phyloP scores from a whole-genome alignment of 2,113 vertebrate genomes.

The Takifugu bimaculatus region DNA sequence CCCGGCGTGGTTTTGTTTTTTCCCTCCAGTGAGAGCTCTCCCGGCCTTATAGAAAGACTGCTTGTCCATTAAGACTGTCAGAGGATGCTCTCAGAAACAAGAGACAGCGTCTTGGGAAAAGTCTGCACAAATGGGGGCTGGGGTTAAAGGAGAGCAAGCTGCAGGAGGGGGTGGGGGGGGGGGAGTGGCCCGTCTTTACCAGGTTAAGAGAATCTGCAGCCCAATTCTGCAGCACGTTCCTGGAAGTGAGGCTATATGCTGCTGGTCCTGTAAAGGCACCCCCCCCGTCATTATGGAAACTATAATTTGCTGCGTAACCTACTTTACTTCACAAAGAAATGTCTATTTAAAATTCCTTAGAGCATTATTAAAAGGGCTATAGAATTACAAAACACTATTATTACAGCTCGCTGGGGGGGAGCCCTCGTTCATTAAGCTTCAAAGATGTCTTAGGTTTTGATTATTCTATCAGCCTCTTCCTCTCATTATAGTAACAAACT shows the following conservation, averaged over 20 bases:
- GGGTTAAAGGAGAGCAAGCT: slow-evolving; percentile 30
- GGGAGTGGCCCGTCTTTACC: slow-evolving; percentile 2
- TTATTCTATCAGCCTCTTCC: slow-evolving; percentile 65
- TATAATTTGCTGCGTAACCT: slow-evolving; percentile 56
- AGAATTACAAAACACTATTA: slow-evolving; percentile 72
- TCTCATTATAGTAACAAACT: slow-evolving; percentile 70
- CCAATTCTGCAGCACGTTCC: background rate
- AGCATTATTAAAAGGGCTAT: slow-evolving; percentile 71
- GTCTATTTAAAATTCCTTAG: slow-evolving; percentile 61
- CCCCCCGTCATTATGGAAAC: slow-evolving; percentile 41
- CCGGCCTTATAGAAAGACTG: slow-evolving; percentile 50
- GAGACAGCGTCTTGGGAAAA: slow-evolving; percentile 50
- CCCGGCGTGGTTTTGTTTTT: slow-evolving; percentile 49
- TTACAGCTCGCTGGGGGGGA: slow-evolving; percentile 67
- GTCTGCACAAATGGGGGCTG: slow-evolving; percentile 31
- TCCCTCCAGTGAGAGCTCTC: slow-evolving; percentile 43
- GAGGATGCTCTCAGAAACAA: slow-evolving; percentile 62
- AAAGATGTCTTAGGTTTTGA: slow-evolving; percentile 68
- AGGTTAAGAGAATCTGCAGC: slow-evolving; percentile 27
- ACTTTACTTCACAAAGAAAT: slow-evolving; percentile 67
- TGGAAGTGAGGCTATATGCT: background rate
- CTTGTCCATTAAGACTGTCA: slow-evolving; percentile 70
- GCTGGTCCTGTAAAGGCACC: slow-evolving; percentile 18
- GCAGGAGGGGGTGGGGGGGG: background rate
- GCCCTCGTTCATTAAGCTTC: slow-evolving; percentile 69